Evolutionary conservation across 1,140 invertebrate genomes (phyloP).

Genomic region (Euura saliciscinereae): DNA sequence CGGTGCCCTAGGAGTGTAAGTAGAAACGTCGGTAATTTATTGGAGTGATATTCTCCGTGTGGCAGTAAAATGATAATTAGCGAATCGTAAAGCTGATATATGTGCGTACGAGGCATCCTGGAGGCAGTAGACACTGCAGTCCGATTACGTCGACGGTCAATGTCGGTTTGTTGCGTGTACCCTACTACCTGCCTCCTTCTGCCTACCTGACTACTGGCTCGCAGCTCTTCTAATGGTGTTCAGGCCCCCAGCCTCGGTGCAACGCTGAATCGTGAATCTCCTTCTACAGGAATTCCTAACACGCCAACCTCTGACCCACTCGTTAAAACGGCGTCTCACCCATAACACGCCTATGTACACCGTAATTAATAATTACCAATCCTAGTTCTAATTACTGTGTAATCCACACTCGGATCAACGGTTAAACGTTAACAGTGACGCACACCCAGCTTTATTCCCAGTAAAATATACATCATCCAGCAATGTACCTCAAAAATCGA

Average conservation of each 20-base stretch:
- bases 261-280: background rate
- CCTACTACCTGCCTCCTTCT: too few species aligned
- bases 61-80: conserved; percentile 7
- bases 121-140: background rate
- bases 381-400: background rate
- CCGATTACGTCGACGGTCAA: background rate
- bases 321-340: conserved; percentile 1
- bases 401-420: background rate
- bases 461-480: background rate
- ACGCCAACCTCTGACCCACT: background rate
- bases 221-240: background rate
- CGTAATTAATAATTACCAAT: background rate
- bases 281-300: background rate
- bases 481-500: too few species aligned
- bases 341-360: background rate
- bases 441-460: background rate
- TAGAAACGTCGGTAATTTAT: background rate
- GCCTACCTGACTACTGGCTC: too few species aligned
- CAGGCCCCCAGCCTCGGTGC: background rate
- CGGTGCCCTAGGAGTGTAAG: background rate
- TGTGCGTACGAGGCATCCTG: background rate
- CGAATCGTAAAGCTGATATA: conserved; percentile 5
- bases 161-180: too few species aligned
- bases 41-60: background rate
- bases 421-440: background rate